Evolutionary conservation across 2,888 invertebrate species (phyloP), one percentile per base, ranked within the genome.

Genomic region (Julus scandinavius): DNA sequence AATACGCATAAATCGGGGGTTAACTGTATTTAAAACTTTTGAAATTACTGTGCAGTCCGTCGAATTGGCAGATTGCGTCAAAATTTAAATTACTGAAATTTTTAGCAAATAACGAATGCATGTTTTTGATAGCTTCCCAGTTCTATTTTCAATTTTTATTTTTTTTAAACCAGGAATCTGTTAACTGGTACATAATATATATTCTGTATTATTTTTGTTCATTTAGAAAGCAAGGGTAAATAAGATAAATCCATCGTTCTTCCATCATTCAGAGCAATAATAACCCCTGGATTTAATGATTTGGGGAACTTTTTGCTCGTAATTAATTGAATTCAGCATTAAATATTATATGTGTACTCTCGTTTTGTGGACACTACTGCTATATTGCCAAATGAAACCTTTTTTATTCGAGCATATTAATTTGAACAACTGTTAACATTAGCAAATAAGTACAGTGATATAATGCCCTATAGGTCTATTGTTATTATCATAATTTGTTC

Each of bases 391-490:
- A 72, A 72, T 72, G 72, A 72, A 72, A 72, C 72, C 20, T 6
- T 72, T n/a, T 72, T 72, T 72, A 72, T 72, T 72, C 72, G 1
- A 72, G 29, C 29, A n/a, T 72, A 20, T 72, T 29, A 4, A 17
- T 72, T 72, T 29, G 72, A 17, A 72, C 20, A 72, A 72, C 72
- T 72, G 72, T 72, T 72, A 72, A 29, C 29, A 72, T 72, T 72
- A 63, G 63, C 29, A 72, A 72, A 72, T 72, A 72, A 72, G 72
- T 72, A 72, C 72, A 72, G 72, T 72, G 72, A 72, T 72, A 72
- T 72, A 72, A 29, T 29, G 72, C 72, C 72, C 20, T 72, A 72
- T 72, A 72, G 29, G 72, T 29, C 20, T 72, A 72, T 72, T 72
- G 72, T 72, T 72, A 72, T 72, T 29, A 72, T 72, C 9, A 72